Evolutionary conservation across 2,797 vertebrate species (phyloP).

Genomic region (Sphaeramia orbicularis): DNA sequence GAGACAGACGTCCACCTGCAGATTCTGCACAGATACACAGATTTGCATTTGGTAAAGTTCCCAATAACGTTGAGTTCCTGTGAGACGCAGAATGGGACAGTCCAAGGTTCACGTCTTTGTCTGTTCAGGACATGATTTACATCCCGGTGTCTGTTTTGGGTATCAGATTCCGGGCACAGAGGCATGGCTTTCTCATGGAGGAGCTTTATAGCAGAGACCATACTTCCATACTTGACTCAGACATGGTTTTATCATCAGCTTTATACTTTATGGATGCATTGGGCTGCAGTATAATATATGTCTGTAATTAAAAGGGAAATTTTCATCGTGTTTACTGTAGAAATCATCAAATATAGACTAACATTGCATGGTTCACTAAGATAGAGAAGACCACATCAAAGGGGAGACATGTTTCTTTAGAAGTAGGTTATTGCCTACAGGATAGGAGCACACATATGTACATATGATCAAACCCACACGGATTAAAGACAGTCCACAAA

Average conservation of each 20-base stretch:
- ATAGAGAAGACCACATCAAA: no score
- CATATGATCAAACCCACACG: no score
- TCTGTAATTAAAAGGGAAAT: background rate
- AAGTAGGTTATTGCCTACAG: no score
- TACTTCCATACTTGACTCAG: slow-evolving; percentile 17
- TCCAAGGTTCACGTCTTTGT: slow-evolving; percentile 17
- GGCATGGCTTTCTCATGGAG: slow-evolving; percentile 23
- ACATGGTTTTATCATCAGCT: slow-evolving; percentile 26
- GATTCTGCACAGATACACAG: no score
- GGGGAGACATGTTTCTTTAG: no score
- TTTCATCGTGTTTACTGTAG: background rate
- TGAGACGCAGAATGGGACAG: background rate
- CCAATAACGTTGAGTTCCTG: background rate
- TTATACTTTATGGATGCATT: slow-evolving; percentile 1
- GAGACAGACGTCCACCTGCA: no score
- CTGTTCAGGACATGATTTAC: slow-evolving; percentile 44
- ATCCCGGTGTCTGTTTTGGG: slow-evolving; percentile 49
- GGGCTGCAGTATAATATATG: background rate
- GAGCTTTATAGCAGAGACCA: slow-evolving; percentile 18
- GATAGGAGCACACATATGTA: no score
- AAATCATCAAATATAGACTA: no score
- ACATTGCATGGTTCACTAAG: no score
- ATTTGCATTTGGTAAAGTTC: background rate
- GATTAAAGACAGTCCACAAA: no score
- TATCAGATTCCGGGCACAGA: slow-evolving; percentile 52